A percentile compares a stretch with the other conserved stretches of the same genome.
These are phyloP conservation scores for Neomonachus schauinslandi DNA, from an alignment of 2,113 vertebrate species.

Conservation along the genomic window DNA sequence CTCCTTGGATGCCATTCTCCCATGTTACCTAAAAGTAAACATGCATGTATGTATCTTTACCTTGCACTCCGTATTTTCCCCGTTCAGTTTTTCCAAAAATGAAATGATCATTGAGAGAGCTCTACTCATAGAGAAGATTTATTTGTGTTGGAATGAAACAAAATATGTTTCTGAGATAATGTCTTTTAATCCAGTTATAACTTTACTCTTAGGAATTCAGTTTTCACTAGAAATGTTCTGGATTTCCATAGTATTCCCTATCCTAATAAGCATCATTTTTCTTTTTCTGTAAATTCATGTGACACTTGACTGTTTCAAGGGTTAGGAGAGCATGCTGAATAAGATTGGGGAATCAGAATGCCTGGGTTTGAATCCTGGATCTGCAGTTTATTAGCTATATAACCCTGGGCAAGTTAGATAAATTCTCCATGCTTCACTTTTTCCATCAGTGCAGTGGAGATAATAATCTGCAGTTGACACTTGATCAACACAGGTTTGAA, in stretches of 20 bases:
- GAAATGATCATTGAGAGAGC: neutral
- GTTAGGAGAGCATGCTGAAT: neutral
- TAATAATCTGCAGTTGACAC: neutral
- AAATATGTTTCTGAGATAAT: neutral
- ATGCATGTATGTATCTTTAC: neutral
- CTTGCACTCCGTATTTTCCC: neutral
- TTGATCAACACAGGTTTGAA: neutral
- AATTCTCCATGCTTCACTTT: neutral
- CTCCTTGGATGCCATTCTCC: neutral
- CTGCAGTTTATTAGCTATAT: neutral
- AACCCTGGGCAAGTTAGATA: neutral
- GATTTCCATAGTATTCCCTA: neutral
- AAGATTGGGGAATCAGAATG: neutral
- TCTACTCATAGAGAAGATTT: neutral
- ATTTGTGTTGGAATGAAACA: neutral
- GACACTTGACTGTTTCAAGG: neutral
- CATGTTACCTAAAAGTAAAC: constrained; percentile 24
- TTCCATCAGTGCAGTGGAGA: neutral
- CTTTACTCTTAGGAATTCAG: neutral
- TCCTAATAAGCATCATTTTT: neutral
- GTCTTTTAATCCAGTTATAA: neutral
- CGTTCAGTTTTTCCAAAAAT: neutral
- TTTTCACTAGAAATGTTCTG: neutral
- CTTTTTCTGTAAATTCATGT: neutral
- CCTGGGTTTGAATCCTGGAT: neutral